phyloP scores from a whole-genome alignment of 2,113 vertebrate species.

The Cnemophilus loriae region DNA sequence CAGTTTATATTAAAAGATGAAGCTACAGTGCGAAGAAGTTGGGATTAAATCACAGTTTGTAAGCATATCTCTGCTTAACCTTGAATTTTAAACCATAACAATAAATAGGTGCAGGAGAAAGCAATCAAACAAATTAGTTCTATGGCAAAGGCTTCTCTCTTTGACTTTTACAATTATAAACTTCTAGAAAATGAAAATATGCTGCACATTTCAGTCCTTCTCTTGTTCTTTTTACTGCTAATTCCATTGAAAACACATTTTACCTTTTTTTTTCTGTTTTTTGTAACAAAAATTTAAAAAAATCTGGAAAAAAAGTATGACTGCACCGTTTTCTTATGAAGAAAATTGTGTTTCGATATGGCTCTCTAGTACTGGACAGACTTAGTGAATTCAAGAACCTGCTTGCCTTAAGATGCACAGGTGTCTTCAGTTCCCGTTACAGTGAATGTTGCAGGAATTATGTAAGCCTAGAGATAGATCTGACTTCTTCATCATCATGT shows the following conservation, averaged over 20 bases:
- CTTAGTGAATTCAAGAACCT: background rate
- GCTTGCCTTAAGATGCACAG: background rate
- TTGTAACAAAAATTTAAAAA: background rate
- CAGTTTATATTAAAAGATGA: background rate
- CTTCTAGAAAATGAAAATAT: background rate
- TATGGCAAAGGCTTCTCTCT: background rate
- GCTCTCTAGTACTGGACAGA: background rate
- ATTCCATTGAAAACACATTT: background rate
- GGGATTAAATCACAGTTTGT: background rate
- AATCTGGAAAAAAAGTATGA: background rate
- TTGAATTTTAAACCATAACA: background rate
- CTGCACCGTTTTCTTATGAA: background rate
- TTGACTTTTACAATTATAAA: background rate
- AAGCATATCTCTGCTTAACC: background rate
- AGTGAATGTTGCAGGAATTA: background rate
- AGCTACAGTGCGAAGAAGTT: background rate
- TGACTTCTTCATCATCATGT: background rate
- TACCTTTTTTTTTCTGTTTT: background rate
- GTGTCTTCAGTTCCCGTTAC: background rate
- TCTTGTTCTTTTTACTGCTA: background rate
- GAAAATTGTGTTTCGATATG: background rate
- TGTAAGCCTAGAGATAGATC: background rate
- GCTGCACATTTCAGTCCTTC: background rate
- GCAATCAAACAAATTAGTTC: background rate
- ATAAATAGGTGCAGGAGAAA: background rate